Base-by-base conservation (phyloP, 2,113 vertebrate genomes). In the Heteronetta atricapilla region DNA sequence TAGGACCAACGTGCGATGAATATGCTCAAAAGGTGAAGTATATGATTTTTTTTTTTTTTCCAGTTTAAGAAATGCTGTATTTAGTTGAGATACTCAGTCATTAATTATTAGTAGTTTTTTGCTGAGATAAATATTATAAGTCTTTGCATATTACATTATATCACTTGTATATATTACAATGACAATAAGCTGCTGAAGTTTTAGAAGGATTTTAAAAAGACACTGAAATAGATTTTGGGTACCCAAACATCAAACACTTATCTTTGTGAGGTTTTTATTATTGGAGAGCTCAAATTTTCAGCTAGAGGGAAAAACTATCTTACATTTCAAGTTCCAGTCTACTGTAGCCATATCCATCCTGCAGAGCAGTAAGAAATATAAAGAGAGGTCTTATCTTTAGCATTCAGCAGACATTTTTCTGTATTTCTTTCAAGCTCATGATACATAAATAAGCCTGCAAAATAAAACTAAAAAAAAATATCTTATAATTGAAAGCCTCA, bases 1-100 rank as follows among this genome's bases (percentile, higher is more conserved):
- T 99, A 84, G 99, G 99, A 96, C 99, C 99, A 53, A 98, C 98
- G 0, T 99, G 98, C 96, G 99, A 99, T 46, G 99, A 99, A 10
- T 99, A 99, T 81, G 99, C 99, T 63, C 98, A 99, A 96, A 98
- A 98, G 98, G 99, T 99, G 77, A 97, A 0, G 25, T 94, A 40
- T 70, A 7, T 76, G 28, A 29, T 69, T 46, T 19, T 19, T 50
- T 44, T 21, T 55, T 66, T 18, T 48, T 79, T 16, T 6, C 5
- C 22, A 26, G 2, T 74, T n/a, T 62, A 29, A 53, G 16, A 52
- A 50, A 17, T 63, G 11, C 46, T 42, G 2, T 46, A 26, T 72
- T 86, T 34, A 77, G 11, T 66, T 59, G 60, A 50, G 38, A 48
- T 72, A 7, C 33, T 25, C 29, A 15, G 20, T 81, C 52, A 8